Conservation (phyloP, 2,888 invertebrate species). For the Miltochrista miniata region DNA sequence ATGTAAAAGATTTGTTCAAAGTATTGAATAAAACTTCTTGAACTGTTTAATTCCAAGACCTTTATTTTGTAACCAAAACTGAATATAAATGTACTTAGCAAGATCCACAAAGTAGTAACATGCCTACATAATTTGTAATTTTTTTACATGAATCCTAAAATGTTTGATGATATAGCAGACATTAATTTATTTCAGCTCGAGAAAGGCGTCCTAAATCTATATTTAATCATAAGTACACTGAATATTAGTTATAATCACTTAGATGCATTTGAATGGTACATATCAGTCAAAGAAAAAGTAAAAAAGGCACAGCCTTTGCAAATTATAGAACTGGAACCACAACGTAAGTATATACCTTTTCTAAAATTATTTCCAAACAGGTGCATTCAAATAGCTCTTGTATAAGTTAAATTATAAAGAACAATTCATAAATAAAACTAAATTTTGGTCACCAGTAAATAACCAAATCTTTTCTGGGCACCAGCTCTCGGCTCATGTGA, state of each 20-base stretch:
- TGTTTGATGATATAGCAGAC: not conserved
- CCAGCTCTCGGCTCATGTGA: too few relatives aligned
- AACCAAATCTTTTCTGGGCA: too few relatives aligned
- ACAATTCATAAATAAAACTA: too few relatives aligned
- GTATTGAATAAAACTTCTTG: not conserved
- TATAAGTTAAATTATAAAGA: too few relatives aligned
- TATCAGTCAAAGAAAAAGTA: constrained; percentile 45
- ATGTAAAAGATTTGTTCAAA: not conserved
- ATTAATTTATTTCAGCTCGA: constrained; percentile 69
- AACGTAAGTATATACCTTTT: constrained; percentile 40
- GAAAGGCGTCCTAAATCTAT: constrained; percentile 86
- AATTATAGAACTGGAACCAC: constrained; percentile 34
- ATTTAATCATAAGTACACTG: constrained; percentile 87
- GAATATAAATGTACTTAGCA: too few relatives aligned
- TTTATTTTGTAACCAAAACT: too few relatives aligned
- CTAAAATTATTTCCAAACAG: not conserved
- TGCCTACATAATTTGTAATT: too few relatives aligned
- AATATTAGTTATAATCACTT: constrained; percentile 84
- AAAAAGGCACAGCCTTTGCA: constrained; percentile 49
- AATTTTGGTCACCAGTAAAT: too few relatives aligned
- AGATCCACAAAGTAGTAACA: too few relatives aligned
- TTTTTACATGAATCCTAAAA: too few relatives aligned
- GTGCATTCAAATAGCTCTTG: too few relatives aligned
- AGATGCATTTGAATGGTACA: constrained; percentile 66
- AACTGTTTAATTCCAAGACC: too few relatives aligned